These are phyloP conservation scores for Bombylius discolor DNA, from an alignment of 2,888 invertebrate species.

Conservation along the genomic window DNA sequence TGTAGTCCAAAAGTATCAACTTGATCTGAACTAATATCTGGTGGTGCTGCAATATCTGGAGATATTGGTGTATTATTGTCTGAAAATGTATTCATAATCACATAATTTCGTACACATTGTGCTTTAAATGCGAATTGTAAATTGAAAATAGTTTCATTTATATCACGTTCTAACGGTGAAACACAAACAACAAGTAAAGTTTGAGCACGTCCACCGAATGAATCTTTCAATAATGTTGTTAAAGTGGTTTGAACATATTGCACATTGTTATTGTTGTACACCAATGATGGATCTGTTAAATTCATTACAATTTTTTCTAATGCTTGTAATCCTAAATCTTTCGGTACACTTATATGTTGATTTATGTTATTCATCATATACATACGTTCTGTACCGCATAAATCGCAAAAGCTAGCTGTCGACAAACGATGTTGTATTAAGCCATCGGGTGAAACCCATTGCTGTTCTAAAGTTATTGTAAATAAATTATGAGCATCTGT, in stretches of 20 bases:
- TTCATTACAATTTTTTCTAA: constrained; percentile 51
- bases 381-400: constrained; percentile 45
- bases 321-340: constrained; percentile 51
- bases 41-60: constrained; percentile 19
- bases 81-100: constrained; percentile 56
- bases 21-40: constrained; percentile 8
- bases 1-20: constrained; percentile 55
- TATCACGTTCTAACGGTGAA: constrained; percentile 54
- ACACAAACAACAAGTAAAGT: constrained; percentile 59
- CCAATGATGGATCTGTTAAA: constrained; percentile 38
- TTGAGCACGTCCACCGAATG: constrained; percentile 62
- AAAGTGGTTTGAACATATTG: constrained; percentile 50
- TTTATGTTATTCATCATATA: constrained; percentile 36
- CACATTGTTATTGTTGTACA: constrained; percentile 28
- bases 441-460: constrained; percentile 54
- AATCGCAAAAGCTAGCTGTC: constrained; percentile 60
- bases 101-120: constrained; percentile 55
- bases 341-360: constrained; percentile 38
- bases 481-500: constrained; percentile 50
- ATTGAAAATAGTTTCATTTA: constrained; percentile 55
- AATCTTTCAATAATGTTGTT: constrained; percentile 56
- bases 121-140: constrained; percentile 53
- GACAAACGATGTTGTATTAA: constrained; percentile 56
- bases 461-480: constrained; percentile 60
- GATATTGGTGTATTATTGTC: constrained; percentile 48